These are phyloP conservation scores for Echinarachnius parma DNA, from an alignment of 53 echinoderm and acorn worm genomes.

Conservation along the genomic window DNA sequence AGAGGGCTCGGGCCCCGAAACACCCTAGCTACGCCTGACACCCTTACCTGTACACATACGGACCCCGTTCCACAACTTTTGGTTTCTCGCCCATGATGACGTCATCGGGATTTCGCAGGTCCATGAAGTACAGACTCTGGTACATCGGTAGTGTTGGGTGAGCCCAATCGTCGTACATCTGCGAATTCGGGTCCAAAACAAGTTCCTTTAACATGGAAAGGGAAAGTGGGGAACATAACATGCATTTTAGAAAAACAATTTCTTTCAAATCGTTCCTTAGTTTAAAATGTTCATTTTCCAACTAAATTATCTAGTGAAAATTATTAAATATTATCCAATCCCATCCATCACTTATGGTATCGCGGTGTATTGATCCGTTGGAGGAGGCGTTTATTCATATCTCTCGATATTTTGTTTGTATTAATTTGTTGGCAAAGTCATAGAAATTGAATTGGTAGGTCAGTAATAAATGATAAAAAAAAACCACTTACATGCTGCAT, in stretches of 20 bases:
- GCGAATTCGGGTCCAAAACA: conserved; percentile 18
- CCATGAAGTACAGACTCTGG: conserved; percentile 71
- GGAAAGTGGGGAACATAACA: no score
- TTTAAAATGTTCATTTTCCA: neutral
- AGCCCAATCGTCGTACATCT: conserved; percentile 2
- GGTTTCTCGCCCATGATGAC: conserved; percentile 59
- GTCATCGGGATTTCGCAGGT: conserved; percentile 63
- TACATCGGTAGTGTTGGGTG: conserved; percentile 49
- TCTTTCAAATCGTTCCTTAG: no score
- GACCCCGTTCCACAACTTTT: conserved; percentile 61
- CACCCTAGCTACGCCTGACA: no score
- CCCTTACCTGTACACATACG: conserved; percentile 73
- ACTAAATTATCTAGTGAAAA: neutral
- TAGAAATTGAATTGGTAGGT: neutral
- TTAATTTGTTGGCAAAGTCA: neutral
- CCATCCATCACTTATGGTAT: neutral
- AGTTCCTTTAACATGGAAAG: neutral
- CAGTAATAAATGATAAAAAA: neutral
- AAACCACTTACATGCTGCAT: conserved; percentile 12
- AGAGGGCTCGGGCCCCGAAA: no score
- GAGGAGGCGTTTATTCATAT: no score
- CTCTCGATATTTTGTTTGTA: neutral
- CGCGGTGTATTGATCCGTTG: neutral
- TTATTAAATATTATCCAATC: neutral
- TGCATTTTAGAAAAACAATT: no score